A percentile compares a stretch with the other conserved stretches of the same genome.
These are phyloP conservation scores for Leptopilina boulardi DNA, from an alignment of 1,140 invertebrate genomes.

Conservation along the genomic window DNA sequence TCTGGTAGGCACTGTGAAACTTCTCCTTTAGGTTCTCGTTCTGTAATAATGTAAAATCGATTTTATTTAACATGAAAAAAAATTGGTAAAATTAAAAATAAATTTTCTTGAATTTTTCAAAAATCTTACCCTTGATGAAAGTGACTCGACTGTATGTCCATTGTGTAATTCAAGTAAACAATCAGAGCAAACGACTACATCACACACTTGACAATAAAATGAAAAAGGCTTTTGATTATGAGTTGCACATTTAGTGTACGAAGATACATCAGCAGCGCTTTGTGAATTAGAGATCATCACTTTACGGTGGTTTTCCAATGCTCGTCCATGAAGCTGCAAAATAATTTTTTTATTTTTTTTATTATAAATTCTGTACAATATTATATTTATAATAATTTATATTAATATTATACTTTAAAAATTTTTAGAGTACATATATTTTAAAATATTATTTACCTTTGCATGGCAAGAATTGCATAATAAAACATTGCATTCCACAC, in stretches of 20 bases:
- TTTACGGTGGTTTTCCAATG: slow-evolving; percentile 57
- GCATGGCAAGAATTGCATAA: slow-evolving; percentile 62
- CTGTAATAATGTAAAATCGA: slow-evolving; percentile 50
- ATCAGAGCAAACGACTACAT: slow-evolving; percentile 61
- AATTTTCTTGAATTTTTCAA: slow-evolving; percentile 24
- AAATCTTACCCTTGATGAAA: slow-evolving; percentile 55
- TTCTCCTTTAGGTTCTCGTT: slow-evolving; percentile 47
- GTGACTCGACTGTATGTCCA: slow-evolving; percentile 51
- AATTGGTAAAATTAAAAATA: slow-evolving; percentile 16
- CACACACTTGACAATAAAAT: slow-evolving; percentile 70
- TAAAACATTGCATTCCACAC: slow-evolving; percentile 57
- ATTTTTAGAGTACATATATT: no score
- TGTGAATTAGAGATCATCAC: slow-evolving; percentile 28
- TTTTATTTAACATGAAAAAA: slow-evolving; percentile 20
- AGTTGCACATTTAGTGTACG: slow-evolving; percentile 45
- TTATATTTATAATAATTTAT: no score
- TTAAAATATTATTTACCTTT: slow-evolving; percentile 59
- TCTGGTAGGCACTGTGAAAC: slow-evolving; percentile 19
- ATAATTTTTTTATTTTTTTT: slow-evolving; percentile 35
- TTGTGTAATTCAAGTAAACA: slow-evolving; percentile 67
- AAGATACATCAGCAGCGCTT: slow-evolving; percentile 11
- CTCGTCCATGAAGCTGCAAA: slow-evolving; percentile 59
- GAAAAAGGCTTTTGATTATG: slow-evolving; percentile 51
- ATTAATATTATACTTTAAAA: no score
- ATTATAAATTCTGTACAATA: no score